phyloP scores from a whole-genome alignment of 1,140 invertebrate genomes.

The Antheraea pernyi region DNA sequence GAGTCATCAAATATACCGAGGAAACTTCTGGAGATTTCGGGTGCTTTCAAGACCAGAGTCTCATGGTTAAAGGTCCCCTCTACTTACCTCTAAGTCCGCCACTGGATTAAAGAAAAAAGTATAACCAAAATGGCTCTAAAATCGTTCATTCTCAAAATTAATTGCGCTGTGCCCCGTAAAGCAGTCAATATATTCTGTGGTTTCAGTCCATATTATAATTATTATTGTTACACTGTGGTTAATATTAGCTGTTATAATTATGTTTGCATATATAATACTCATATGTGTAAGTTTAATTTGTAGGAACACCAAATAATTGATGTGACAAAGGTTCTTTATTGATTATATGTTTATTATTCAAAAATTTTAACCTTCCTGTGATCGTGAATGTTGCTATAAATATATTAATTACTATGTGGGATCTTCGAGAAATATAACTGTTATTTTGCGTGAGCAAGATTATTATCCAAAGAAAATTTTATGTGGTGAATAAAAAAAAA shows the following conservation, averaged over 20 bases:
- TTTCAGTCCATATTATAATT: slow-evolving; percentile 24
- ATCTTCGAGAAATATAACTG: slow-evolving; percentile 67
- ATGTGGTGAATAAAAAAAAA: slow-evolving; percentile 77
- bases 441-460: slow-evolving; percentile 76
- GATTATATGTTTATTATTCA: slow-evolving; percentile 74
- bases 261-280: slow-evolving; percentile 60
- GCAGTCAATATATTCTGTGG: background rate
- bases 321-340: slow-evolving; percentile 55
- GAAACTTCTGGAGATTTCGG: too few species aligned
- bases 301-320: slow-evolving; percentile 67
- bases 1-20: too few species aligned
- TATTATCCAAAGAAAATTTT: slow-evolving; percentile 73
- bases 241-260: slow-evolving; percentile 7
- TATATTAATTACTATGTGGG: slow-evolving; percentile 59
- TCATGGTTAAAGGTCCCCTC: too few species aligned
- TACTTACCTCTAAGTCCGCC: too few species aligned
- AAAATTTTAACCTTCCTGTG: slow-evolving; percentile 76
- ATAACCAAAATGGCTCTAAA: background rate
- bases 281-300: slow-evolving; percentile 64
- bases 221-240: background rate
- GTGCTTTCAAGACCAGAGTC: too few species aligned
- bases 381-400: slow-evolving; percentile 74
- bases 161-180: background rate
- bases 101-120: background rate
- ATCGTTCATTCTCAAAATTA: background rate